Base-by-base conservation (phyloP, 2,797 vertebrate genomes). In the Crenuchus spilurus region DNA sequence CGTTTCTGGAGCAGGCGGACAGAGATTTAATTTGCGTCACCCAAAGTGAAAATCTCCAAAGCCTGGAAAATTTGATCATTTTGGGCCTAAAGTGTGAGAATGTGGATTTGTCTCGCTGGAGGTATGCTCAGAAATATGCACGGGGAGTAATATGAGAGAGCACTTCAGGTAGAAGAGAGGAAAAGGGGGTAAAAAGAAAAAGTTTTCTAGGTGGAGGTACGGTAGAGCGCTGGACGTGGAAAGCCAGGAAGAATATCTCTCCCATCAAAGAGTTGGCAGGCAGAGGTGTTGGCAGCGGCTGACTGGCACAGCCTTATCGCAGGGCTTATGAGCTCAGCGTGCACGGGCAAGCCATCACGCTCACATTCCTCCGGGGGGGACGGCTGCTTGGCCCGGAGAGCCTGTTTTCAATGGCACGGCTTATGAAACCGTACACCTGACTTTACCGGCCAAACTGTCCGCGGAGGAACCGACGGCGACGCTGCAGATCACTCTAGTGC, bases 211-310 rank as follows among this genome's bases (percentile, higher is more conserved):
- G 16, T 51, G 26, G 16, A 31, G 46, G 31, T 48, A 60, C 13
- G 31, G 78, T 67, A 39, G 73, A 71, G 57, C 73, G 69, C 73
- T 37, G 62, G 80, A 85, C 85, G 78, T 80, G 80, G 26, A 80
- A 81, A 70, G 61, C 58, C 55, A 75, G 70, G 39, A 42, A 61
- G 68, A 82, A 78, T 77, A 82, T 84, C 75, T 84, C 70, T 55
- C 75, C 70, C 79, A 87, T 80, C 80, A 84, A 82, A 86, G 77
- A 70, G 54, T 79, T 83, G 82, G 84, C 84, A 83, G 79, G 74
- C 70, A 65, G 60, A 73, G 37, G 70, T 22, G 60, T 57, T 85
- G 87, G 82, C 82, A 86, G 81, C 62, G 71, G 74, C 46, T 79
- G 81, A 80, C 81, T 81, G 85, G 77, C 78, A 60, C 71, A 37